Conservation (phyloP, 1,140 invertebrate species). For the Drosophila leontia region DNA sequence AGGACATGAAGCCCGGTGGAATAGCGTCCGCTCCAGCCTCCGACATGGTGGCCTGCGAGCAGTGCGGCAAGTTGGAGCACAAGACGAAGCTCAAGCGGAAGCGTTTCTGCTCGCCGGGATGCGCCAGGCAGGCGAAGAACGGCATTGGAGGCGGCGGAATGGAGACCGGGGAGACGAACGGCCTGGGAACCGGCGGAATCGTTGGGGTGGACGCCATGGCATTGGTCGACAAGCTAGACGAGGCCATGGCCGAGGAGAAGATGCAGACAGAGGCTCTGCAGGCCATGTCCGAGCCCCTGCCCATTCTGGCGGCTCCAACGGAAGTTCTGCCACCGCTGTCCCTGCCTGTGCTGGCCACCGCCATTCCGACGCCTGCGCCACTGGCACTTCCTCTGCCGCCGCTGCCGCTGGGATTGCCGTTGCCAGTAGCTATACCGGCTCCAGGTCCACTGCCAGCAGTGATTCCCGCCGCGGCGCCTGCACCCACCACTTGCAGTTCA, state of each 20-base stretch:
- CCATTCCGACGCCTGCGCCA: not conserved
- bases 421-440: constrained; percentile 10
- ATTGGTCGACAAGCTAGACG: constrained; percentile 66
- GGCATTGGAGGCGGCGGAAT: constrained; percentile 1
- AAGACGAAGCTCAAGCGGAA: constrained; percentile 91
- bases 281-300: constrained; percentile 14
- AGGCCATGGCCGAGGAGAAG: constrained; percentile 71
- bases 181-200: constrained; percentile 56
- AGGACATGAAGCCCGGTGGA: constrained; percentile 55
- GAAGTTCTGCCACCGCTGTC: constrained; percentile 4
- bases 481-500: not conserved
- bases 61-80: constrained; percentile 91
- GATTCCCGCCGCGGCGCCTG: not conserved
- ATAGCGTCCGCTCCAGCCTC: constrained; percentile 20
- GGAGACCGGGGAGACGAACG: constrained; percentile 27
- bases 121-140: constrained; percentile 69
- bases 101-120: constrained; percentile 89
- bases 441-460: constrained; percentile 13
- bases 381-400: constrained; percentile 2
- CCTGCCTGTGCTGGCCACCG: constrained; percentile 5
- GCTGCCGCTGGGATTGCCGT: constrained; percentile 9
- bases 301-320: constrained; percentile 12
- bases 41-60: constrained; percentile 90
- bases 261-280: constrained; percentile 66
- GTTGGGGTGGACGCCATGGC: constrained; percentile 64